A percentile compares a stretch with the other conserved stretches of the same genome.
Conservation (phyloP, 2,797 vertebrate genomes). For the Anisognathus igniventris region DNA sequence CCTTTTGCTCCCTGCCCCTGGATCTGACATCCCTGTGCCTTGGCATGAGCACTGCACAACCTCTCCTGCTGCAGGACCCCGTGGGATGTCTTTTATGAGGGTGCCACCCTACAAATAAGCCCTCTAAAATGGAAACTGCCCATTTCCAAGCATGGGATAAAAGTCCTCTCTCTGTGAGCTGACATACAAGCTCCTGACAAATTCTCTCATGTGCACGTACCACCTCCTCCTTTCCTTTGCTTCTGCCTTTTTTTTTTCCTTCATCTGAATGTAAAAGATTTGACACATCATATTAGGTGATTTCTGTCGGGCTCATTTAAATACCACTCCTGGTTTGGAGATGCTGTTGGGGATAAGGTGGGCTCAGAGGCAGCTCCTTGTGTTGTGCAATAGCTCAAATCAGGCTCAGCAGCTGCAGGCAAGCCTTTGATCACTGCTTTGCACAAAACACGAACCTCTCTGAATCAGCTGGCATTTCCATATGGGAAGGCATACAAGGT, state of each 20-base stretch:
- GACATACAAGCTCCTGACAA: not conserved
- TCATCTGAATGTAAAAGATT: not conserved
- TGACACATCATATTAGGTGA: not conserved
- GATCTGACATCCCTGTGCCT: not conserved
- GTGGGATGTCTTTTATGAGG: not conserved
- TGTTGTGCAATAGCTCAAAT: not conserved
- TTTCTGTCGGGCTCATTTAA: not conserved
- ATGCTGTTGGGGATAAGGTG: not conserved
- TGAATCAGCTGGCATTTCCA: not conserved
- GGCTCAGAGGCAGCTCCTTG: not conserved
- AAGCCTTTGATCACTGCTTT: not conserved
- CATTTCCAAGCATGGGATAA: not conserved
- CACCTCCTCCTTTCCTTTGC: not conserved
- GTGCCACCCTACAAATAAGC: not conserved
- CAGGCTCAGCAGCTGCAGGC: not conserved
- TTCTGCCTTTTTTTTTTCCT: not conserved
- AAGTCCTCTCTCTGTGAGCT: not conserved
- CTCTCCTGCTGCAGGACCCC: not conserved
- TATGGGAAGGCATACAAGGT: not conserved
- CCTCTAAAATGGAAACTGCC: not conserved
- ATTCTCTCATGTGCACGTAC: not conserved
- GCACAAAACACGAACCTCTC: not conserved
- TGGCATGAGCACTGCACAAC: not conserved
- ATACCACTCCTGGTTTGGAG: not conserved
- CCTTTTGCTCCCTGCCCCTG: rapidly evolving